Evolutionary conservation across 2,797 vertebrate species (phyloP), one percentile per base, ranked within the genome.

Genomic region (Bovichtus variegatus): DNA sequence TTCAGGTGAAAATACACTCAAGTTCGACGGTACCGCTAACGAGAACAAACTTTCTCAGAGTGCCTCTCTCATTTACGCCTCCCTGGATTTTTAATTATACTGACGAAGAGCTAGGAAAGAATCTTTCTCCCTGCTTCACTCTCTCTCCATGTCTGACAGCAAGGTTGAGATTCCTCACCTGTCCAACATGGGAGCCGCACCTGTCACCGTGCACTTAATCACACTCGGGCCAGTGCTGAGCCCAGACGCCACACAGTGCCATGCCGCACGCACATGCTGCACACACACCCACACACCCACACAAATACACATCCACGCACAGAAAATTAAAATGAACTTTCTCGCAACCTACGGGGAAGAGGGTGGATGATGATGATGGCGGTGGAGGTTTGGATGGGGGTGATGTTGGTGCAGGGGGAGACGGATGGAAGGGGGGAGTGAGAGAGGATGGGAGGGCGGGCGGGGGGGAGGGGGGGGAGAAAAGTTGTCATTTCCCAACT

Each of bases 271-370:
- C 76, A 77, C 82, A 58, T 19, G 72, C 31, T 25, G 16, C 60
- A 7, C 41, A 43, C 41, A 18, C 15, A 78, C 55, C 64, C 58
- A 71, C 71, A 68, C 68, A 40, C 61, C 57, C 31, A 57, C 62
- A 53, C 69, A 67, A 19, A 81, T 15, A 65, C 59, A 71, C 54
- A 66, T 25, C 46, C 76, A 40, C 66, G 27, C 84, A 82, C 71
- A 68, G 91, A 96, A 97, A 98, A 99, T 97, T 97, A 98, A 97
- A 97, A 97, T 98, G 96, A 99, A 98, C 98, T 97, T 98, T 98
- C 96, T 96, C 96, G 93, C 96, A 96, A 96, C 95, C 87, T 91
- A 94, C 83, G 87, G 92, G 91, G 86, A 86, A 87, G 87, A 88
- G 88, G 83, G 89, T 91, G 90, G 89, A 86, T 85, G 84, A 87